A percentile compares a stretch with the other conserved stretches of the same genome.
These are phyloP conservation scores for Hydropotes inermis DNA, from an alignment of 2,113 vertebrate genomes.

Conservation along the genomic window DNA sequence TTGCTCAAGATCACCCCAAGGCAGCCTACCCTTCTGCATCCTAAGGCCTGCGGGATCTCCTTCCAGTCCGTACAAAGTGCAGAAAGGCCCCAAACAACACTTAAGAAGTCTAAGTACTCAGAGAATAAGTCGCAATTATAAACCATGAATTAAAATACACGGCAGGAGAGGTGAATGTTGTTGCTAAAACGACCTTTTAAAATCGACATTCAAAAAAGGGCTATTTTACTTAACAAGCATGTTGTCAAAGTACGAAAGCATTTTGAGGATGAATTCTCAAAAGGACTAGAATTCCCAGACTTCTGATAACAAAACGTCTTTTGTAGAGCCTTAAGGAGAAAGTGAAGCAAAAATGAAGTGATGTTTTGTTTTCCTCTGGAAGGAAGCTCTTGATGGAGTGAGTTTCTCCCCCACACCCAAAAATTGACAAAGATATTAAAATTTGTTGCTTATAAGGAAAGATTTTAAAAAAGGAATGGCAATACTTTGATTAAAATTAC, in stretches of 20 bases:
- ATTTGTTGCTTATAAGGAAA: slow-evolving; percentile 75
- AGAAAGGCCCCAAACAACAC: not conserved
- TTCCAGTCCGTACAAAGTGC: not conserved
- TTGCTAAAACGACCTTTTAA: not conserved
- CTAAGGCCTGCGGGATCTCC: not conserved
- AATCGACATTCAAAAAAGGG: not conserved
- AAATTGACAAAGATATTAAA: slow-evolving; percentile 68
- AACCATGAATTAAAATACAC: not conserved
- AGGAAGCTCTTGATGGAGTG: slow-evolving; percentile 40
- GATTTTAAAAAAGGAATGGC: slow-evolving; percentile 62
- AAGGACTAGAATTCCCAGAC: not conserved
- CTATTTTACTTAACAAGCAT: not conserved
- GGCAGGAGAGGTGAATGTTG: not conserved
- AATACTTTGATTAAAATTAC: slow-evolving; percentile 77
- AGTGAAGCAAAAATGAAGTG: not conserved
- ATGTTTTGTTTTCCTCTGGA: slow-evolving; percentile 49
- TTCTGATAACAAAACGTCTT: not conserved
- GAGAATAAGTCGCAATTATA: not conserved
- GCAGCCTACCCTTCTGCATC: not conserved
- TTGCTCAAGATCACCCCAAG: not conserved
- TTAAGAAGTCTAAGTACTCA: not conserved
- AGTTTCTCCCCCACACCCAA: not conserved
- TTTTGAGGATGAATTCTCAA: not conserved
- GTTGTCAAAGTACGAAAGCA: not conserved
- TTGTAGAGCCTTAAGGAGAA: not conserved